Percentiles rank a stretch among this genome's conserved stretches.
Conservation (phyloP, 2,113 vertebrate species). For the Burhinus oedicnemus region DNA sequence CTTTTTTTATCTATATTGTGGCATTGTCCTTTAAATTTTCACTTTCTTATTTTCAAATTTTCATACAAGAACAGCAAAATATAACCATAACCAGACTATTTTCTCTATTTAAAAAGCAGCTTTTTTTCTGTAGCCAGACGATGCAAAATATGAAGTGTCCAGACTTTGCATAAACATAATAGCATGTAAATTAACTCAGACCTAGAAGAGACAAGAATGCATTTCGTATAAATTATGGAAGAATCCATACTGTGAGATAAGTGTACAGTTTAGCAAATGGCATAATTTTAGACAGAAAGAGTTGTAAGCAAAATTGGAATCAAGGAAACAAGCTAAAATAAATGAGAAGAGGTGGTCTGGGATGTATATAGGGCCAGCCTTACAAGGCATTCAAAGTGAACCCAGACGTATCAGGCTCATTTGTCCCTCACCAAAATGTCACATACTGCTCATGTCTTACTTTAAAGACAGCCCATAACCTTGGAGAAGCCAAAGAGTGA, state of each 20-base stretch:
- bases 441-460: neutral
- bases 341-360: neutral
- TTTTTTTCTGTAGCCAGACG: neutral
- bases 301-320: neutral
- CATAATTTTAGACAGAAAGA: neutral
- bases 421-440: neutral
- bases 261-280: neutral
- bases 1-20: neutral
- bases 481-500: neutral
- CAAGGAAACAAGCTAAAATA: neutral
- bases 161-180: neutral
- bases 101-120: neutral
- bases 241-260: neutral
- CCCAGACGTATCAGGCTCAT: neutral
- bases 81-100: neutral
- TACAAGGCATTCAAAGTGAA: neutral
- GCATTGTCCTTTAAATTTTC: neutral
- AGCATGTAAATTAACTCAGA: neutral
- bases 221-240: neutral
- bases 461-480: neutral
- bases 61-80: neutral
- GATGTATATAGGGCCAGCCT: neutral
- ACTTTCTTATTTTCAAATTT: neutral
- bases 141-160: neutral
- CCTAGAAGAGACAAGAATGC: neutral